Percentiles rank a stretch among this genome's conserved stretches.
These are phyloP conservation scores for Drosophila fungiperda DNA, from an alignment of 2,888 invertebrate species.

Conservation along the genomic window DNA sequence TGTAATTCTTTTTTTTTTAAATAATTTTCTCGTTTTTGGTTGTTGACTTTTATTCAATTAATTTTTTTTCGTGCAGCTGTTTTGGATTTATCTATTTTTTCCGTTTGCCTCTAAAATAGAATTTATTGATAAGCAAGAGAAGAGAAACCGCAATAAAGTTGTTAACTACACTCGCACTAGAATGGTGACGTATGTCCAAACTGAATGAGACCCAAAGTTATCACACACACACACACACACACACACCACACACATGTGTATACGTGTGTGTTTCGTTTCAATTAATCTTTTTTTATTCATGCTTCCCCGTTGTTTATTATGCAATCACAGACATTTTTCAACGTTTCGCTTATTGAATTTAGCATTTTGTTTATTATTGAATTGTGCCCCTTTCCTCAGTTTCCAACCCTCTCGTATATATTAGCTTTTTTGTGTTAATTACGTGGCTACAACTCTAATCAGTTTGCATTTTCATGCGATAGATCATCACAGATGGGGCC, in stretches of 20 bases:
- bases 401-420: not conserved
- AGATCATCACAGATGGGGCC: constrained; percentile 2
- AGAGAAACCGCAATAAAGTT: constrained; percentile 27
- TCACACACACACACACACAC: constrained; percentile 30
- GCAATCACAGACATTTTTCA: constrained; percentile 68
- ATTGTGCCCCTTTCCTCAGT: constrained; percentile 33
- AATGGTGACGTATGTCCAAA: constrained; percentile 62
- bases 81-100: constrained; percentile 17
- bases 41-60: constrained; percentile 14
- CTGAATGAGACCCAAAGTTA: constrained; percentile 38
- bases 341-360: constrained; percentile 67
- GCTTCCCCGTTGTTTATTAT: constrained; percentile 66
- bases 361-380: constrained; percentile 75
- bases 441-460: constrained; percentile 38
- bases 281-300: constrained; percentile 61
- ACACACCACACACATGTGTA: constrained; percentile 9
- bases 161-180: constrained; percentile 48
- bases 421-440: constrained; percentile 64
- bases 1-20: not conserved
- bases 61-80: constrained; percentile 20
- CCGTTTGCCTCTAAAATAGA: constrained; percentile 48
- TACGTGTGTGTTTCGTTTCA: constrained; percentile 70
- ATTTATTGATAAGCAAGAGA: constrained; percentile 64
- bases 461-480: constrained; percentile 40
- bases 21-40: not conserved